Evolutionary conservation across 2,797 vertebrate species (phyloP), one percentile per base, ranked within the genome.

Genomic region (Scolopax rusticola): DNA sequence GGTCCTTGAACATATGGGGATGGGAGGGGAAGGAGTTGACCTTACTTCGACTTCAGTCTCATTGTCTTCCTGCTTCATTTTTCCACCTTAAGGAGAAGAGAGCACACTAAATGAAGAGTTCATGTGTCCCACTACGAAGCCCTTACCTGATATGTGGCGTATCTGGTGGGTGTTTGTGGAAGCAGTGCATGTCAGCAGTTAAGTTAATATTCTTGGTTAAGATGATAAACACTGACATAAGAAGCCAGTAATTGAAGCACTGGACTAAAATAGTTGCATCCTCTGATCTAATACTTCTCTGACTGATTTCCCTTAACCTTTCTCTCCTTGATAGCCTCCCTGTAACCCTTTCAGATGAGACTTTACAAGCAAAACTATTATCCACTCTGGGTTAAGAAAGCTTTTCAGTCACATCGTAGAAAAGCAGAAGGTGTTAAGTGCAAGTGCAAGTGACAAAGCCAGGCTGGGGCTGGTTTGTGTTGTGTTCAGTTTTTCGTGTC

Each of bases 151-250:
- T 54, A 57, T 6, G 24, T 75, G 50, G 47, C 4, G 1, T 57
- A 41, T 81, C 41, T 15, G 41, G 11, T 61, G 61, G 53, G 23
- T 93, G 51, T 95, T 95, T 91, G 47, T 93, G 77, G 80, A 90
- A 90, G 15, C 27, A 75, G 15, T 21, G 19, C 47, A 48, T 0
- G 0, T 92, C 90, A 95, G 73, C 65, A 65, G 50, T 36, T 36
- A 36, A 36, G 36, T 36, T 36, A 64, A 28, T 82, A 3, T 91
- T 76, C 63, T 86, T 90, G 77, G 67, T 73, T 82, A 56, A 93
- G n/a, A 65, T 82, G 77, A 76, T 64, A 89, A 90, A 90, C 81
- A 73, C 43, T 87, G 77, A 82, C 63, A 79, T 24, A 88, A 79
- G 56, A 89, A 92, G 30, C 45, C 70, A 76, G 61, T 7, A 83